Base-by-base conservation (phyloP, 2,888 invertebrate species). In the Trisateles emortualis region DNA sequence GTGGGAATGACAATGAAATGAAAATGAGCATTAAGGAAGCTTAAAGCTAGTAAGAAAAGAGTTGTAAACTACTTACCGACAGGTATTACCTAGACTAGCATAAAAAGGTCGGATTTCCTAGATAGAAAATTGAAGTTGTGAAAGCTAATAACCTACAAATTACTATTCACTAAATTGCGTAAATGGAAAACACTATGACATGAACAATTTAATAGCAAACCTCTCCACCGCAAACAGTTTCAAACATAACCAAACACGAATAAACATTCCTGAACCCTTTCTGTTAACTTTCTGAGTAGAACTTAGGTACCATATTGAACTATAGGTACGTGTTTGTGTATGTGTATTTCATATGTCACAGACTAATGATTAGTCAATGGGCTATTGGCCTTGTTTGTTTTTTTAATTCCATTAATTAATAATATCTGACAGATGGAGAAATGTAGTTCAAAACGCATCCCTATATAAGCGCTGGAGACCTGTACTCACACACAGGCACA, bases 291-390 rank as follows among this genome's bases (percentile, higher is more conserved):
- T 42, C 22, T 6, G 14, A 32, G 55, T 49, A 41, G 30, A 52
- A 48, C 32, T 48, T 26, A n/a, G n/a, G n/a, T n/a, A 52, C 11
- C 39, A 52, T 52, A 43, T 43, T 46, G 54, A 57, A 58, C 49
- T 17, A n/a, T n/a, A n/a, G n/a, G 24, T 22, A 22, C 19, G 22
- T 10, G 3, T 35, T 11, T 14, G 6, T 10, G 32, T 33, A 22
- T 26, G 11, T 32, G 32, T 19, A 9, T 11, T 40, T 13, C 49
- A 64, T 30, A 54, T 46, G 45, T 65, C 54, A 53, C 39, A 47
- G 41, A 16, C 50, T 41, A 51, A n/a, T 57, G 42, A 66, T 72
- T 72, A 65, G 68, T 75, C 68, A 69, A 72, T 70, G 69, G 65
- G 47, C 48, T 35, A 59, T 59, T 43, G 57, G 57, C 44, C 56